These are phyloP conservation scores for Pseudocheirus occidentalis DNA, from an alignment of 2,797 vertebrate genomes.

Conservation along the genomic window DNA sequence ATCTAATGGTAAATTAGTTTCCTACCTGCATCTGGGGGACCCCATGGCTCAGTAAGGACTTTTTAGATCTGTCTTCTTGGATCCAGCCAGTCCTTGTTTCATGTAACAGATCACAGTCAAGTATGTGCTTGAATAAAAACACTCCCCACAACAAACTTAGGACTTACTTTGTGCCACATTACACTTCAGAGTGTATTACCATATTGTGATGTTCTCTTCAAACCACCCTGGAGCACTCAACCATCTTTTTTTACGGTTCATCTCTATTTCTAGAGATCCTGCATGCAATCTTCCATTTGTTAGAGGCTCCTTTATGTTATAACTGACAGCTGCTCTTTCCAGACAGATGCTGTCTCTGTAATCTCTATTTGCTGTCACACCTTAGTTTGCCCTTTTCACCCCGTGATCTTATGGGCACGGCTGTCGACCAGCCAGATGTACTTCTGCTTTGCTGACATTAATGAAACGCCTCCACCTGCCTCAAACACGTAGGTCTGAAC, in stretches of 20 bases:
- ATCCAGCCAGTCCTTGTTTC: background rate
- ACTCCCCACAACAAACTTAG: background rate
- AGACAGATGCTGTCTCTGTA: conserved; percentile 68
- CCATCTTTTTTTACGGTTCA: conserved; percentile 43
- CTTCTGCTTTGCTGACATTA: conserved; percentile 63
- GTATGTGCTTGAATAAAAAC: conserved; percentile 35
- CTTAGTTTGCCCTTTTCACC: conserved; percentile 71
- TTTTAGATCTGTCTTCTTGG: background rate
- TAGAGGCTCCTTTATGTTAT: conserved; percentile 32
- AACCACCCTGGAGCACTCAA: conserved; percentile 22
- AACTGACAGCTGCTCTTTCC: conserved; percentile 74
- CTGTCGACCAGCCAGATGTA: conserved; percentile 52
- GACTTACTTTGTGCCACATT: conserved; percentile 30
- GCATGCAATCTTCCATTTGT: conserved; percentile 65
- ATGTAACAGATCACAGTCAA: background rate
- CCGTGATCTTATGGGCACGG: conserved; percentile 54
- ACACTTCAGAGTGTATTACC: conserved; percentile 41
- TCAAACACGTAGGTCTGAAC: conserved; percentile 42
- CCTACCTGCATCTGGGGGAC: background rate
- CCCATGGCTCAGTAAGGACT: background rate
- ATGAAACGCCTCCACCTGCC: conserved; percentile 68
- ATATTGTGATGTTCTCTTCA: conserved; percentile 58
- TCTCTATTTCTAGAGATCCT: conserved; percentile 47
- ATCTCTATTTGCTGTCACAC: conserved; percentile 73
- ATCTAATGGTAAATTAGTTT: background rate